A percentile compares a stretch with the other conserved stretches of the same genome.
These are phyloP conservation scores for Drosophila diplacantha DNA, from an alignment of 2,888 invertebrate species.

Conservation along the genomic window DNA sequence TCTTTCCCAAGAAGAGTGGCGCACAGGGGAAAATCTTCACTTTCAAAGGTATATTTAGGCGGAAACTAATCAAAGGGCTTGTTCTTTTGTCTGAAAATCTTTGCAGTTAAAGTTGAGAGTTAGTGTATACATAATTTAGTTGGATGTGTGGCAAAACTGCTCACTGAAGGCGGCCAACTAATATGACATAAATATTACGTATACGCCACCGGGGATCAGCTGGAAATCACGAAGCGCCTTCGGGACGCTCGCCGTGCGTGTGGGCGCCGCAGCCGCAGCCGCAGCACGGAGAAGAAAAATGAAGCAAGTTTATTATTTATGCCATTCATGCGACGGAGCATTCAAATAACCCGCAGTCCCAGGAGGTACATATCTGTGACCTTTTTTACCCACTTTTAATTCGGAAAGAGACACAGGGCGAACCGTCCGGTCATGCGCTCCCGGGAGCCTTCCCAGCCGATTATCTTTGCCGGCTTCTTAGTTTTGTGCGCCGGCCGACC, in stretches of 20 bases:
- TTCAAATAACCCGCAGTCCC: constrained; percentile 40
- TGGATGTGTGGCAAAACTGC: not conserved
- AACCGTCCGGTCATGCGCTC: constrained; percentile 6
- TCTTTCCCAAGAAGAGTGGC: not conserved
- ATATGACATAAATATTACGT: constrained; percentile 59
- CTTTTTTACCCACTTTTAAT: constrained; percentile 45
- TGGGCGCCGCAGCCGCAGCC: constrained; percentile 14
- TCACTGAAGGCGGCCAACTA: constrained; percentile 30
- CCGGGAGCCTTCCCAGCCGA: constrained; percentile 27
- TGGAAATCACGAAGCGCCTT: constrained; percentile 46
- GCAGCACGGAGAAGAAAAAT: constrained; percentile 36
- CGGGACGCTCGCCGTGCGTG: constrained; percentile 2
- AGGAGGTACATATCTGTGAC: constrained; percentile 49
- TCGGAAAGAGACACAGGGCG: constrained; percentile 17
- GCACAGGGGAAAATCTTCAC: not conserved
- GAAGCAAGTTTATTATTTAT: constrained; percentile 57
- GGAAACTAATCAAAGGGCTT: not conserved
- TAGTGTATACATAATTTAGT: not conserved
- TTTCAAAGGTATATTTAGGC: not conserved
- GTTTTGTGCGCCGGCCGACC: constrained; percentile 6
- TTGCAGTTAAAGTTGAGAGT: not conserved
- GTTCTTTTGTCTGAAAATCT: not conserved
- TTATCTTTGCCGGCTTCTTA: constrained; percentile 39
- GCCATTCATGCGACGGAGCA: constrained; percentile 51
- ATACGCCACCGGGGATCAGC: constrained; percentile 56